These are phyloP conservation scores for Diabrotica undecimpunctata DNA, from an alignment of 1,140 invertebrate genomes.

Conservation along the genomic window DNA sequence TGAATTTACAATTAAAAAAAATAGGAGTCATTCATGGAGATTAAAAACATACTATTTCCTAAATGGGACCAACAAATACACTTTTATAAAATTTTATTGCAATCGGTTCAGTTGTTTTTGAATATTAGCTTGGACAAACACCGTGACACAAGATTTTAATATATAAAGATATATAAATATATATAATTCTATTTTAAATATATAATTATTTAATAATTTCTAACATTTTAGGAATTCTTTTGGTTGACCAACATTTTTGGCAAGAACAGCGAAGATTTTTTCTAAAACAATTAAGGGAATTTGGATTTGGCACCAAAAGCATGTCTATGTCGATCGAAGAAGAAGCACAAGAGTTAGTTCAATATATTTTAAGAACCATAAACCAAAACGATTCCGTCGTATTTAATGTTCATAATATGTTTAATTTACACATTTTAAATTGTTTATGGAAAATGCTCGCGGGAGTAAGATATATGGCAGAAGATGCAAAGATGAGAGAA, in stretches of 20 bases:
- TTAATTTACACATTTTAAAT: conserved; percentile 75
- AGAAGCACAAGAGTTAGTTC: conserved; percentile 58
- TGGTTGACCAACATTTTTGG: conserved; percentile 78
- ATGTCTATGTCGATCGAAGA: conserved; percentile 69
- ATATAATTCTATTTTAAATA: too few species aligned
- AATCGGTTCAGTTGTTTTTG: too few species aligned
- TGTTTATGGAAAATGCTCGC: conserved; percentile 86
- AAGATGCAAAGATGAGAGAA: conserved; percentile 63
- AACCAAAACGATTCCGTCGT: conserved; percentile 30
- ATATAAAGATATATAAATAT: too few species aligned
- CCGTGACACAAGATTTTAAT: too few species aligned
- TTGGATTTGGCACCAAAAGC: conserved; percentile 73
- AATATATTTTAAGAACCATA: conserved; percentile 40
- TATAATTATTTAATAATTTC: too few species aligned
- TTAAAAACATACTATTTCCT: too few species aligned
- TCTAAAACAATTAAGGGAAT: conserved; percentile 71
- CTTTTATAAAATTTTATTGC: too few species aligned
- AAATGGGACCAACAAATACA: too few species aligned
- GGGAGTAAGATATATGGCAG: conserved; percentile 63
- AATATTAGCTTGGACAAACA: too few species aligned
- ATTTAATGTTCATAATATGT: conserved; percentile 64
- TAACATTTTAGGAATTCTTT: conserved; percentile 53
- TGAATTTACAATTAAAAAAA: too few species aligned
- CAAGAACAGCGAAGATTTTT: conserved; percentile 79
- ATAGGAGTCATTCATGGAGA: too few species aligned